Evolutionary conservation across 2,113 vertebrate species (phyloP).

Genomic region (Odontesthes bonariensis): DNA sequence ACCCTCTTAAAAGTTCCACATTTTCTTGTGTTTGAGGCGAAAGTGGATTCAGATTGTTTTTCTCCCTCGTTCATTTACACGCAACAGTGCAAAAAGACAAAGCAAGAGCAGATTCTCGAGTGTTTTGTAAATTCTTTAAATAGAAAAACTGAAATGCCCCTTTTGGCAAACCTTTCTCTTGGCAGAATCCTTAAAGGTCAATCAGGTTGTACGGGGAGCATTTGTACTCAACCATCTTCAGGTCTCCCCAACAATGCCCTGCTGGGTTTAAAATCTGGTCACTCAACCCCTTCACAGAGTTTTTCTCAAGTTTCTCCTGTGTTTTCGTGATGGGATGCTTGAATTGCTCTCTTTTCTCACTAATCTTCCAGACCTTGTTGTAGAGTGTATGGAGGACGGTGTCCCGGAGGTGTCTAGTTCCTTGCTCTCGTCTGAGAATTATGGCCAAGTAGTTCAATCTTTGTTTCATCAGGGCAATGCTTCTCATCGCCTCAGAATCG

Average conservation of each 20-base stretch:
- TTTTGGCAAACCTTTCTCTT: background rate
- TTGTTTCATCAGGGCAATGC: too few species aligned
- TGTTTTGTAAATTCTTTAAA: constrained; percentile 1
- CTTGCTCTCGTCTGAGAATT: too few species aligned
- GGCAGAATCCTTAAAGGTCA: background rate
- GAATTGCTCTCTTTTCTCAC: background rate
- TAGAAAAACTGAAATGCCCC: too few species aligned
- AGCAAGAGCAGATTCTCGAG: background rate
- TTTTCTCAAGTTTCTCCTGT: background rate
- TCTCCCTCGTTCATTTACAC: background rate
- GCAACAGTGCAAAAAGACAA: background rate
- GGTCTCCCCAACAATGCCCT: background rate
- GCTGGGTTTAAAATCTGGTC: background rate
- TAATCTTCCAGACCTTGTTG: too few species aligned
- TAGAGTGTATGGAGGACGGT: too few species aligned
- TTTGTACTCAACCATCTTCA: background rate
- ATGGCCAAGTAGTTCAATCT: too few species aligned
- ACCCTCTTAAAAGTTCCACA: background rate
- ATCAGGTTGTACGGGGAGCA: too few species aligned
- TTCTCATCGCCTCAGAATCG: too few species aligned
- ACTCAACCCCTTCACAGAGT: background rate
- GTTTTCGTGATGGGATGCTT: background rate
- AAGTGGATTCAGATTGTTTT: background rate
- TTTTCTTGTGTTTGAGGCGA: background rate
- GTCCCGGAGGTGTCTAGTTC: too few species aligned